phyloP scores from a whole-genome alignment of 2,888 invertebrate species.

The Cacoxenus indagator region DNA sequence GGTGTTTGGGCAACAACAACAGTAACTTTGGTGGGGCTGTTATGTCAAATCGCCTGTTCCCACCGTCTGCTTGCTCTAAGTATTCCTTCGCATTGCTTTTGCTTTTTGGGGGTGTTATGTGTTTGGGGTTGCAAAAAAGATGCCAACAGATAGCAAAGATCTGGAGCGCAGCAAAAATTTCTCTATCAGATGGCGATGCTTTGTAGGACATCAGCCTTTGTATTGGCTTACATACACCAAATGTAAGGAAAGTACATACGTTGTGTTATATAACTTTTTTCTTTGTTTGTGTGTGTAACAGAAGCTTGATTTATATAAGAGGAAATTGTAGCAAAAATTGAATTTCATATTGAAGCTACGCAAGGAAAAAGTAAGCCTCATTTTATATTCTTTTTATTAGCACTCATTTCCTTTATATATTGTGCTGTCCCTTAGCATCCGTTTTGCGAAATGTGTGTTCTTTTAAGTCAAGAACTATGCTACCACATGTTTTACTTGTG shows the following conservation, averaged over 20 bases:
- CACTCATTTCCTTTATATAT: constrained; percentile 41
- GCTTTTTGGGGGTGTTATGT: constrained; percentile 46
- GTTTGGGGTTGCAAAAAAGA: constrained; percentile 39
- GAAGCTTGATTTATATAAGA: constrained; percentile 2
- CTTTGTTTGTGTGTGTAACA: constrained; percentile 5
- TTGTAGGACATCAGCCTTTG: constrained; percentile 31
- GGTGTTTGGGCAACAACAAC: background rate
- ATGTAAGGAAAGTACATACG: background rate
- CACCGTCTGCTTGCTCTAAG: background rate
- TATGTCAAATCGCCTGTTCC: constrained; percentile 34
- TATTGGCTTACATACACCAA: too few species aligned
- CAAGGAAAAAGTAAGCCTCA: constrained; percentile 33
- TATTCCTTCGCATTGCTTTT: background rate
- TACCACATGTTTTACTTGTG: background rate
- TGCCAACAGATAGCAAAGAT: constrained; percentile 59
- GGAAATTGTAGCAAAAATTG: constrained; percentile 25
- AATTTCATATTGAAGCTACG: constrained; percentile 61
- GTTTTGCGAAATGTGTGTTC: background rate
- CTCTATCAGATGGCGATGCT: constrained; percentile 53
- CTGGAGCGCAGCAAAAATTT: constrained; percentile 54
- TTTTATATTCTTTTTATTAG: constrained; percentile 24
- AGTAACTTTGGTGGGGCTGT: constrained; percentile 31
- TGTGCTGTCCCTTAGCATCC: constrained; percentile 16
- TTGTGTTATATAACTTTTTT: constrained; percentile 7
- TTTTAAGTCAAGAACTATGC: background rate